A percentile compares a stretch with the other conserved stretches of the same genome.
These are phyloP conservation scores for Urocyon cinereoargenteus DNA, from an alignment of 2,797 vertebrate species.

Conservation along the genomic window DNA sequence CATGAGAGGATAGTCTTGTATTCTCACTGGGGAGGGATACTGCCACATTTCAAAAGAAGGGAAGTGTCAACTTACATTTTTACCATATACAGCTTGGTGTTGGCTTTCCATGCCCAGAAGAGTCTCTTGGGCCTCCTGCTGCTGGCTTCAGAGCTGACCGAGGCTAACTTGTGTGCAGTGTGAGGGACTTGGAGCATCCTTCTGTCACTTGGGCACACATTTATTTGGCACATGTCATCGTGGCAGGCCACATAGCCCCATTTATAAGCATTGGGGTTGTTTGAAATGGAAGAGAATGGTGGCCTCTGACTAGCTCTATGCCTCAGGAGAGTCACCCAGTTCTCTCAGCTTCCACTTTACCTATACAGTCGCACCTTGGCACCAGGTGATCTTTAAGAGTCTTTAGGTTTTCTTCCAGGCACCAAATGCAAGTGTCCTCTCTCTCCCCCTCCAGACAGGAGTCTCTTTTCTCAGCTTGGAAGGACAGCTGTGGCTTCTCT, in stretches of 20 bases:
- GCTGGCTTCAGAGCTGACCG: fast-evolving
- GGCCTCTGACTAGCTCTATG: not conserved
- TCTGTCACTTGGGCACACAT: not conserved
- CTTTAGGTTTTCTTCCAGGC: not conserved
- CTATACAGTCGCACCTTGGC: not conserved
- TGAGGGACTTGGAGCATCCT: not conserved
- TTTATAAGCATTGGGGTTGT: fast-evolving
- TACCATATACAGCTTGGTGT: not conserved
- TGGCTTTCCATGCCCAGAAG: not conserved
- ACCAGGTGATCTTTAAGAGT: not conserved
- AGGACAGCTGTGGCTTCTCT: not conserved
- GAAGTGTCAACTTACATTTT: not conserved
- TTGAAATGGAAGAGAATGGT: not conserved
- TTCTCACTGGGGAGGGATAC: not conserved
- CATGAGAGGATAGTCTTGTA: not conserved
- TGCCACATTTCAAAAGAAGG: not conserved
- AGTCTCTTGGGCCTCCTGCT: not conserved
- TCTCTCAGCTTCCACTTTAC: not conserved
- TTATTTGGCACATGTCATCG: fast-evolving
- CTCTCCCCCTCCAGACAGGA: not conserved
- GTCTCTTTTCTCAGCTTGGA: not conserved
- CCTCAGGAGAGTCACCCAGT: not conserved
- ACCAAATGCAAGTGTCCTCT: not conserved
- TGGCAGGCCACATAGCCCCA: fast-evolving
- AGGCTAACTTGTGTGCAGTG: fast-evolving